Evolutionary conservation across 2,113 vertebrate genomes (phyloP).

Genomic region (Ramphastos sulfuratus): DNA sequence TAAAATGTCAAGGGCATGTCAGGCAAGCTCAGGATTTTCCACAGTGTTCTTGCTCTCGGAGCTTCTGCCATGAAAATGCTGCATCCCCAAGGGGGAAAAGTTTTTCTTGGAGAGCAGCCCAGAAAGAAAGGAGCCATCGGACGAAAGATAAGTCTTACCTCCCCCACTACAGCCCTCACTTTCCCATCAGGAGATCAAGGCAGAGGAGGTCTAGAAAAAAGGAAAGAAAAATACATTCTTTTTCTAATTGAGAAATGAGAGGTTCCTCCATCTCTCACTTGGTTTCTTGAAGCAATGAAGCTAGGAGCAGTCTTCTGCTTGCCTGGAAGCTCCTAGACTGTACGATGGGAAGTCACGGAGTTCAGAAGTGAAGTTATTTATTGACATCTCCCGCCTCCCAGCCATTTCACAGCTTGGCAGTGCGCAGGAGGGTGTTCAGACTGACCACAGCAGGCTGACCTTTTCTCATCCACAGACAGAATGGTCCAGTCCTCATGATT

Average conservation of each 20-base stretch:
- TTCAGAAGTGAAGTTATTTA: background rate
- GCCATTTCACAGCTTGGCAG: background rate
- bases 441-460: background rate
- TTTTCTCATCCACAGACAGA: background rate
- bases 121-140: conserved; percentile 3
- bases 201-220: background rate
- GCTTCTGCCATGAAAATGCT: background rate
- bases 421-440: background rate
- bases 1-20: background rate
- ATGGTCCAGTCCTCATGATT: background rate
- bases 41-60: background rate
- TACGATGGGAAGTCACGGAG: background rate
- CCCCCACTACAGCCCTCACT: background rate
- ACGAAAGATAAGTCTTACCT: conserved; percentile 47
- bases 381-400: background rate
- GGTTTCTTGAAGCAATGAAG: background rate
- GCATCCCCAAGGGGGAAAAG: background rate
- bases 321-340: background rate
- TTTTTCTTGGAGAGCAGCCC: conserved; percentile 36
- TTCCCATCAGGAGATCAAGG: conserved; percentile 11
- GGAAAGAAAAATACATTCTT: background rate
- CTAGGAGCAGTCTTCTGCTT: background rate
- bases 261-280: background rate
- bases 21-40: background rate
- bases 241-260: background rate